Percentiles rank a stretch among this genome's conserved stretches.
Evolutionary conservation across 2,113 vertebrate species (phyloP).

Genomic region (Mus musculus): GRCm39 chr5:120292001-120292500

Average conservation of each 20-base stretch:
- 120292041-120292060: not conserved
- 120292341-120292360: not conserved
- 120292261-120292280: accelerated
- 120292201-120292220: not conserved
- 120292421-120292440: accelerated
- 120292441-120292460: accelerated
- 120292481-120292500: accelerated
- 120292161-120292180: not conserved
- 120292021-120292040: not conserved
- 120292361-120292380: not conserved
- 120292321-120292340: not conserved
- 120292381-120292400: not conserved
- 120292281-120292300: not conserved
- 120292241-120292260: not conserved
- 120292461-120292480: not conserved
- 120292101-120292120: not conserved
- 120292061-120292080: not conserved
- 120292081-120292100: too few species aligned
- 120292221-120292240: not conserved
- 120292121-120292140: too few species aligned
- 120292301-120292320: not conserved
- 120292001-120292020: not conserved
- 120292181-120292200: accelerated
- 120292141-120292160: not conserved
- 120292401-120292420: not conserved